These are phyloP conservation scores for Aphidius gifuensis DNA, from an alignment of 1,140 invertebrate genomes.

Conservation along the genomic window DNA sequence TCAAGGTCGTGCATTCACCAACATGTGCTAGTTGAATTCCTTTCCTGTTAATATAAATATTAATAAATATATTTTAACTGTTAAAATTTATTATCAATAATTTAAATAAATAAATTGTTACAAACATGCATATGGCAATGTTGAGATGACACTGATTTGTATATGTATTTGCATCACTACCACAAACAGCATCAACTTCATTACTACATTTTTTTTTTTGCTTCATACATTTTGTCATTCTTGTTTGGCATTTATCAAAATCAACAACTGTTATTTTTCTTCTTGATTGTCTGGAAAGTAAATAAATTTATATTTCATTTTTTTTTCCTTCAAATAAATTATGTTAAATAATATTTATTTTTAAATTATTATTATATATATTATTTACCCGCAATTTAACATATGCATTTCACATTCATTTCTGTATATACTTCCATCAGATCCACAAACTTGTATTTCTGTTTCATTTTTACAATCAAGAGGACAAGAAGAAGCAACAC, in stretches of 20 bases:
- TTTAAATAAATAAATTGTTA: slow-evolving; percentile 1
- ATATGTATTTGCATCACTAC: slow-evolving; percentile 80
- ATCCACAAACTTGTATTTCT: slow-evolving; percentile 74
- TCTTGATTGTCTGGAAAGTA: slow-evolving; percentile 41
- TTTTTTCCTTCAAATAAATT: not conserved
- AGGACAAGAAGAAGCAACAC: slow-evolving; percentile 62
- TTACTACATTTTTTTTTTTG: slow-evolving; percentile 61
- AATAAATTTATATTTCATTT: not conserved
- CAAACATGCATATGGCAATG: slow-evolving; percentile 79
- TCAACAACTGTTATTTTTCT: slow-evolving; percentile 69
- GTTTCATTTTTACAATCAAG: slow-evolving; percentile 64
- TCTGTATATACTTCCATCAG: slow-evolving; percentile 82
- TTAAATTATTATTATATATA: not conserved
- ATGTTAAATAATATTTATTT: not conserved
- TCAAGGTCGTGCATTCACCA: slow-evolving; percentile 77
- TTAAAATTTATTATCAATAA: slow-evolving; percentile 2
- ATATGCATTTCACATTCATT: slow-evolving; percentile 88
- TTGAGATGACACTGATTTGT: slow-evolving; percentile 77
- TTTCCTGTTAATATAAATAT: slow-evolving; percentile 58
- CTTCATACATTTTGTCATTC: slow-evolving; percentile 70
- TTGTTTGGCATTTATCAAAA: slow-evolving; percentile 71
- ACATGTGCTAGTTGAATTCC: slow-evolving; percentile 82
- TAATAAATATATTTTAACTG: slow-evolving; percentile 8
- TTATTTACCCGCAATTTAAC: slow-evolving; percentile 81
- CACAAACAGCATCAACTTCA: slow-evolving; percentile 74